Base-by-base conservation (phyloP, 2,797 vertebrate genomes). In the Gambelia wislizenii region DNA sequence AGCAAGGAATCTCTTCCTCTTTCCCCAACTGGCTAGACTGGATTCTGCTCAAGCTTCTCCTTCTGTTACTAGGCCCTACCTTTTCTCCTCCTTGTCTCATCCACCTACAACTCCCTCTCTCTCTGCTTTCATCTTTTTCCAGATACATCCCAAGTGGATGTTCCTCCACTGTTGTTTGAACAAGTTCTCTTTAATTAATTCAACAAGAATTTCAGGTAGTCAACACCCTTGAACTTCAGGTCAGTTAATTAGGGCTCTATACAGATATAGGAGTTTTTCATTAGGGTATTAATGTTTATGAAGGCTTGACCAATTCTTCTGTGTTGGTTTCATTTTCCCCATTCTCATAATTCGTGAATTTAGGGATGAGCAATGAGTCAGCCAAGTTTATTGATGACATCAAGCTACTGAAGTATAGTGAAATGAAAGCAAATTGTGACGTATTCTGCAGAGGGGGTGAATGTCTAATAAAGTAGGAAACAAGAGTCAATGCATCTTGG, bases 1-100 rank as follows among this genome's bases (percentile, higher is more conserved):
- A 95, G 92, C 94, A 95, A 95, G 95, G 95, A 95, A 95, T 93
- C 95, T 95, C 94, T 95, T 96, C 92, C 93, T 83, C 42, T 49
- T 93, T 93, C 92, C 91, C 78, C 44, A 93, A 94, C 96, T 91
- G 83, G 96, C 95, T 92, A 0, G 4, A 93, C 95, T 91, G 91
- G 93, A 94, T 96, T 85, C 3, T 86, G 93, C 70, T 89, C 56
- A 82, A 82, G 70, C 89, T 75, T 89, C 69, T 86, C 44, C 56
- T 93, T 92, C 93, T 78, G 91, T 36, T 56, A 47, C 85, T 93
- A 93, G 89, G 86, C 47, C 36, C 92, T 93, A 93, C 94, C 67
- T 92, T 94, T 90, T 88, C 94, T 91, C 33, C 83, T 77, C 30
- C 22, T 52, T 18, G 42, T 42, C 56, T 79, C 47, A 92, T 91